Evolutionary conservation across 2,113 vertebrate species (phyloP), one percentile per base, ranked within the genome.

Genomic region (Odontesthes bonariensis): DNA sequence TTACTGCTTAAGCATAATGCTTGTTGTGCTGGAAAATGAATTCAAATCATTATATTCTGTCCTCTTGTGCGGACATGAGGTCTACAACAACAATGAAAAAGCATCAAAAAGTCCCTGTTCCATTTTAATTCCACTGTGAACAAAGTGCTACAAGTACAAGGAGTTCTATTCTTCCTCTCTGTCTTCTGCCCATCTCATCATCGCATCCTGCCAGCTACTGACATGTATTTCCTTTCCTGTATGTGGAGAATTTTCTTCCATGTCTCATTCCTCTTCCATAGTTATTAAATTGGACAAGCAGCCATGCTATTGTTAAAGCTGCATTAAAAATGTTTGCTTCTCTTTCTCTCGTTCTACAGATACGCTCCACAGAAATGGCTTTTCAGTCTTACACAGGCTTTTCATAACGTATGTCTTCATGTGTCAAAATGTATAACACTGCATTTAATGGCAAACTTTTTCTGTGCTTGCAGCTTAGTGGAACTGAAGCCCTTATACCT

Each of bases 151-250:
- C 46, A 49, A 59, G 23, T 42, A 69, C 56, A 57, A 52, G 22
- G 42, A 52, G 8, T 84, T 52, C 63, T 57, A 70, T 22, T 74
- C 33, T 69, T 6, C 8, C 42, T 69, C 19, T 8, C 59, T 58
- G 20, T 69, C 61, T 69, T 60, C 69, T 3, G 0, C 31, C 19
- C 23, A 32, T 77, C 49, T 80, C 58, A 74, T 82, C 0, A 79
- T 79, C 61, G 68, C 23, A 12, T 33, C 76, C 64, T 77, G 55
- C 65, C 79, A 97, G 95, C 94, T 17, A 95, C 95, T 75, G 96
- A 96, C 86, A 93, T 95, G 85, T 57, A 52, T 69, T 82, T 85
- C 42, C 54, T 69, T 82, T 73, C 52, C 55, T 70, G 55, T 52
- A 56, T 73, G 47, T 69, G 31, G 27, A 46, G 27, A 58, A 76